Percentiles rank a stretch among this genome's conserved stretches.
phyloP scores from a whole-genome alignment of 2,797 vertebrate genomes.

The Craterocephalus amniculus region DNA sequence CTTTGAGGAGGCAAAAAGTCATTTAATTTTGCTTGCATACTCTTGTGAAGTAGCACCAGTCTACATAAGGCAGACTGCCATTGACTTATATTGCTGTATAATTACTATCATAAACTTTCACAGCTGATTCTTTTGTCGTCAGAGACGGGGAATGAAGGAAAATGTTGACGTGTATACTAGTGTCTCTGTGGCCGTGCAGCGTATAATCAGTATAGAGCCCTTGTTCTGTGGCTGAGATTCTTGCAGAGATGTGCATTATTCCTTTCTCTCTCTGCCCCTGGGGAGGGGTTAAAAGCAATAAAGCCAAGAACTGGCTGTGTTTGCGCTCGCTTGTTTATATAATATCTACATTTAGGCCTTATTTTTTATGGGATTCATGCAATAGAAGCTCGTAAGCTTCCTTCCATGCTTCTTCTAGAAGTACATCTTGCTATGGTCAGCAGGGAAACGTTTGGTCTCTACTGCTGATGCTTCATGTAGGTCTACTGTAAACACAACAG shows the following conservation, averaged over 20 bases:
- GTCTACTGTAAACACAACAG: conserved; percentile 53
- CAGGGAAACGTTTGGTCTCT: conserved; percentile 49
- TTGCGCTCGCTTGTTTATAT: conserved; percentile 9
- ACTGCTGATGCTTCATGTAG: conserved; percentile 46
- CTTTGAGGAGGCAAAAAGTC: conserved; percentile 48
- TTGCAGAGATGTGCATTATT: conserved; percentile 32
- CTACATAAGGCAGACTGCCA: conserved; percentile 38
- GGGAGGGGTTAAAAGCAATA: conserved; percentile 34
- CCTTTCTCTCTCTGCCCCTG: conserved; percentile 10
- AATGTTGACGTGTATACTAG: conserved; percentile 11
- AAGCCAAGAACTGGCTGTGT: conserved; percentile 17
- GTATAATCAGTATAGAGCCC: conserved; percentile 1
- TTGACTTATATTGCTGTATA: conserved; percentile 41
- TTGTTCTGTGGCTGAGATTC: conserved; percentile 26
- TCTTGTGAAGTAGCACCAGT: conserved; percentile 41
- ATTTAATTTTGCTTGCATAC: conserved; percentile 48
- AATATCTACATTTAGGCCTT: conserved; percentile 9
- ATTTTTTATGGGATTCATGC: conserved; percentile 31
- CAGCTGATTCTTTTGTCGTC: conserved; percentile 30
- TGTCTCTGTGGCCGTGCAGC: conserved; percentile 13
- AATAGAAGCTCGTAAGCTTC: conserved; percentile 14
- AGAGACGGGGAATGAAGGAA: conserved; percentile 1
- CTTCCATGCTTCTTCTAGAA: conserved; percentile 6
- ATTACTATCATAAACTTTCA: conserved; percentile 43
- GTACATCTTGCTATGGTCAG: conserved; percentile 12